Conservation (phyloP, 2,797 vertebrate species). For the Delichon dasypus region DNA sequence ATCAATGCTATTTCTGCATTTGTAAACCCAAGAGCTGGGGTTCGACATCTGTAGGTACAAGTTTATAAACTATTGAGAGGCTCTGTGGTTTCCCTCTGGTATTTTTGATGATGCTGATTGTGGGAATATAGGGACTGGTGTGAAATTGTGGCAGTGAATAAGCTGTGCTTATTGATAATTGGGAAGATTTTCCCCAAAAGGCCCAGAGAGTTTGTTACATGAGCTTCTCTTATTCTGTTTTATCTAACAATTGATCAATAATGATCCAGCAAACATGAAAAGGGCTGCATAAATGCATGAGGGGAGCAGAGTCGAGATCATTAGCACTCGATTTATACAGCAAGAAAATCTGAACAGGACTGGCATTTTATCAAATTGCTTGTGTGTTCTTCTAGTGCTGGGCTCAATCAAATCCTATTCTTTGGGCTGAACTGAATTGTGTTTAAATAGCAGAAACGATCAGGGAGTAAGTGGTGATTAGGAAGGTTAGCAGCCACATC, state of each 20-base stretch:
- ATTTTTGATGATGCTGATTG: background rate
- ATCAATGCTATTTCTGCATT: background rate
- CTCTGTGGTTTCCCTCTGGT: background rate
- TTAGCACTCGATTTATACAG: conserved; percentile 20
- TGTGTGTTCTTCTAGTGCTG: background rate
- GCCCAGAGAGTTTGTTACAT: background rate
- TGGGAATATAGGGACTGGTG: background rate
- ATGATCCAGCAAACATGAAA: background rate
- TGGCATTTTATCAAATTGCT: conserved; percentile 17
- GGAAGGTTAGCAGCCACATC: background rate
- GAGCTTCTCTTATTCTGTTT: background rate
- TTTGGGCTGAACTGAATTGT: background rate
- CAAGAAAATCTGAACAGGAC: background rate
- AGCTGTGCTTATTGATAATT: background rate
- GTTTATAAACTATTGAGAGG: background rate
- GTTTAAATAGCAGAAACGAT: background rate
- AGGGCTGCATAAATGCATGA: background rate
- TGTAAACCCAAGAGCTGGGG: background rate
- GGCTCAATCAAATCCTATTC: conserved; percentile 11
- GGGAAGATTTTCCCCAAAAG: background rate
- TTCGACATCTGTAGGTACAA: background rate
- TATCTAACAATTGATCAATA: background rate
- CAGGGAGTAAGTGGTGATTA: background rate
- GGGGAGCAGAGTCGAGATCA: background rate
- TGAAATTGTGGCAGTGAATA: background rate